Base-by-base conservation (phyloP, 1,140 invertebrate genomes). In the Oryzaephilus surinamensis region DNA sequence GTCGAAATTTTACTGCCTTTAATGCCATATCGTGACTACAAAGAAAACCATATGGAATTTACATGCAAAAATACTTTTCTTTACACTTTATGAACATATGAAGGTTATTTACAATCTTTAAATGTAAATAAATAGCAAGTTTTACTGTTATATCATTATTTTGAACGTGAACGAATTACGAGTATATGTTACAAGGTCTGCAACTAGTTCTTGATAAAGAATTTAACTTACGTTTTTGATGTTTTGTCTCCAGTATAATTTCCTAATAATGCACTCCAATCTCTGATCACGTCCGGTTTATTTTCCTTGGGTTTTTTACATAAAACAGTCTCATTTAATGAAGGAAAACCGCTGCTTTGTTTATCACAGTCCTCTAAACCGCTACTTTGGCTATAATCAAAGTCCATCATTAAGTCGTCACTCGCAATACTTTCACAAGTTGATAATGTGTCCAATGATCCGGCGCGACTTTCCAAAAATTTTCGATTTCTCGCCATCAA, bases 381-480 rank as follows among this genome's bases (percentile, higher is more conserved):
- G 54, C 80, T 83, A 36, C 79, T 72, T 34, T 79, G 67, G 52
- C 75, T 79, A 14, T 74, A 63, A 42, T 86, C 81, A 50, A 79
- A 84, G 64, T 87, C 82, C 68, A 84, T 74, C 78, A 87, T 86
- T 19, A 86, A 69, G 62, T 86, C 84, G 54, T 86, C 83, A 1
- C 82, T 85, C 15, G 80, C 78, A 13, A 86, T 76, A 47, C 81
- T 84, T 41, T 81, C 78, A 50, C 78, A 81, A 18, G 79, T 76
- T 24, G 82, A 86, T 13, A 87, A 57, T 1, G 82, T 86, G 43
- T 83, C 81, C 26, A 84, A 41, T 14, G 57, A 60, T 6, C 50
- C 50, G 17, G 44, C 47, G 12, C 52, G 39, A 11, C 40, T 51
- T 6, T 37, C 23, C 38, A 51, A 47, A 5, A 34, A 39, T 30